phyloP scores from a whole-genome alignment of 1,140 invertebrate species.

The Cryptotermes secundus region DNA sequence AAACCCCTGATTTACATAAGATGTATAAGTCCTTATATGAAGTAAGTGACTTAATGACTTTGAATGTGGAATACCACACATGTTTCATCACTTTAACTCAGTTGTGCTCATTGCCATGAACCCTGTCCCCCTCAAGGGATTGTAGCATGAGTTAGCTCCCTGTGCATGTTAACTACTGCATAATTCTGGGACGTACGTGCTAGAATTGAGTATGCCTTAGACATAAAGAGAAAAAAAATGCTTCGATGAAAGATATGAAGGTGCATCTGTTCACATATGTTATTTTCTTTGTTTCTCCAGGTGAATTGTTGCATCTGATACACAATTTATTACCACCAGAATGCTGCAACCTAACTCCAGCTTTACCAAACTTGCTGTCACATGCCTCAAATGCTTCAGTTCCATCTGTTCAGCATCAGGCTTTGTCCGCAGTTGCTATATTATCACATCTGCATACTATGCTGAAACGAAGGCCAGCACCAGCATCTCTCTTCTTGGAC shows the following conservation, averaged over 20 bases:
- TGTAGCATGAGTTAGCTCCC: too few species aligned
- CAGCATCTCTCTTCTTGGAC: slow-evolving; percentile 80
- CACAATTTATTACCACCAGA: slow-evolving; percentile 81
- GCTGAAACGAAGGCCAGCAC: slow-evolving; percentile 73
- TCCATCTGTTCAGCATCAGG: slow-evolving; percentile 59
- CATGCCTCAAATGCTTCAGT: slow-evolving; percentile 67
- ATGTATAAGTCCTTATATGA: too few species aligned
- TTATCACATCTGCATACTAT: slow-evolving; percentile 73
- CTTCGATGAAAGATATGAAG: neutral
- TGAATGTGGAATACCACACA: too few species aligned
- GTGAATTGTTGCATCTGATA: slow-evolving; percentile 82
- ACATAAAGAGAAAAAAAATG: neutral
- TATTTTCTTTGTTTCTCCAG: slow-evolving; percentile 44
- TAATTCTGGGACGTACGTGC: too few species aligned
- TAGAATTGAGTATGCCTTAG: neutral
- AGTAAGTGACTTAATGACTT: too few species aligned
- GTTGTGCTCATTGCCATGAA: too few species aligned
- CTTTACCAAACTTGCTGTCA: slow-evolving; percentile 75
- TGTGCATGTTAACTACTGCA: too few species aligned
- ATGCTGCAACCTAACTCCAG: slow-evolving; percentile 76
- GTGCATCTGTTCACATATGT: neutral
- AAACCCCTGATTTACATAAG: too few species aligned
- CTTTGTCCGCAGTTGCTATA: slow-evolving; percentile 76
- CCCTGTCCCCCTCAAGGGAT: too few species aligned
- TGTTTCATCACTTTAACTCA: too few species aligned